These are phyloP conservation scores for Acropternis orthonyx DNA, from an alignment of 2,797 vertebrate genomes.

Conservation along the genomic window DNA sequence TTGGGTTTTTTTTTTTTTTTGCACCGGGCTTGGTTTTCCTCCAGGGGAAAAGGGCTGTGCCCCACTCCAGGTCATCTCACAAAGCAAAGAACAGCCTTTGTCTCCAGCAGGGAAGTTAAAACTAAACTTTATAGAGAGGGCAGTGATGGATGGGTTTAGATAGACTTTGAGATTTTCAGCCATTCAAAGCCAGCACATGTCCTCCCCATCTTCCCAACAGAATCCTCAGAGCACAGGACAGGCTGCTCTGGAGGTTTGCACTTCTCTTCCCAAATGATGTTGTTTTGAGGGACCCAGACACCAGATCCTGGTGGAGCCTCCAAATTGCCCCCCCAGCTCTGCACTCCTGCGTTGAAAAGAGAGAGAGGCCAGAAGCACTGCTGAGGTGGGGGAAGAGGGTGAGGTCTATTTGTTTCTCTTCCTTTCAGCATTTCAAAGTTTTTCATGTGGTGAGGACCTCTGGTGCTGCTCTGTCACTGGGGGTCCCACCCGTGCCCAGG, in stretches of 20 bases:
- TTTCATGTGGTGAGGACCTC: background rate
- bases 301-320: background rate
- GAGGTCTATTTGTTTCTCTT: background rate
- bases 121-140: accelerated
- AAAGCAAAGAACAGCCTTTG: background rate
- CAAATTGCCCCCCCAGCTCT: accelerated
- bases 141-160: background rate
- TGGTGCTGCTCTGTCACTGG: background rate
- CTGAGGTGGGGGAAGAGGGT: background rate
- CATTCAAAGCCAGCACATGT: background rate
- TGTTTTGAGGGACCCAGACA: no score
- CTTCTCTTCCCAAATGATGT: accelerated
- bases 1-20: background rate
- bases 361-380: background rate
- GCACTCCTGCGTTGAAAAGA: background rate
- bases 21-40: accelerated
- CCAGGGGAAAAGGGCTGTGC: background rate
- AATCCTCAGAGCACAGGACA: accelerated
- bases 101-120: background rate
- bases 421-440: background rate
- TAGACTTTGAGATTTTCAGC: background rate
- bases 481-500: accelerated
- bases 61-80: background rate
- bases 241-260: accelerated
- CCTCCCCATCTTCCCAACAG: background rate